Conservation (phyloP, 2,888 invertebrate species). For the Mimumesa dahlbomi region DNA sequence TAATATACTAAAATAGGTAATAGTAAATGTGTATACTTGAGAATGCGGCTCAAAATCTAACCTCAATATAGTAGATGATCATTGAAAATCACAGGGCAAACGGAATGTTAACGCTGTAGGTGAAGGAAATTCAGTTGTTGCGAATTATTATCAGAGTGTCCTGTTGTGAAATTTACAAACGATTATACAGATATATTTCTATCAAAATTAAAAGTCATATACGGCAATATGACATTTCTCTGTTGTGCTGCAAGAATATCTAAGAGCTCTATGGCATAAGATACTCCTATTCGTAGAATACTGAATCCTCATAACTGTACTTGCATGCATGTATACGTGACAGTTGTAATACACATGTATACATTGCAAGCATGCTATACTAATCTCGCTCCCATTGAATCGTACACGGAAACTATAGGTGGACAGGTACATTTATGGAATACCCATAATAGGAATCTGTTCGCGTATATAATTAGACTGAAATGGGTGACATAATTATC, state of each 20-base stretch:
- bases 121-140: constrained; percentile 4
- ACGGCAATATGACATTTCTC: constrained; percentile 65
- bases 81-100: constrained; percentile 48
- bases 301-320: no score
- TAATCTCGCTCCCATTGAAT: no score
- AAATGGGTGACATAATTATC: no score
- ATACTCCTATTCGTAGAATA: constrained; percentile 37
- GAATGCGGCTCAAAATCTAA: constrained; percentile 57
- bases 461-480: no score
- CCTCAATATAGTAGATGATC: constrained; percentile 56
- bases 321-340: no score
- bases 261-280: constrained; percentile 29
- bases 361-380: no score
- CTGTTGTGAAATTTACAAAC: constrained; percentile 5
- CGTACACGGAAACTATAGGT: no score
- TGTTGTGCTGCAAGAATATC: constrained; percentile 36
- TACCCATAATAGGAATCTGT: no score
- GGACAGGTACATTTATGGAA: no score
- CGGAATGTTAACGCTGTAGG: constrained; percentile 16
- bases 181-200: constrained; percentile 20
- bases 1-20: constrained; percentile 13
- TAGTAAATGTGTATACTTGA: constrained; percentile 32
- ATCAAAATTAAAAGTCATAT: constrained; percentile 62
- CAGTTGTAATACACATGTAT: no score
- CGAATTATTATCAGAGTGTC: constrained; percentile 7